Conservation (phyloP, 2,888 invertebrate species). For the Penaeus monodon region DNA sequence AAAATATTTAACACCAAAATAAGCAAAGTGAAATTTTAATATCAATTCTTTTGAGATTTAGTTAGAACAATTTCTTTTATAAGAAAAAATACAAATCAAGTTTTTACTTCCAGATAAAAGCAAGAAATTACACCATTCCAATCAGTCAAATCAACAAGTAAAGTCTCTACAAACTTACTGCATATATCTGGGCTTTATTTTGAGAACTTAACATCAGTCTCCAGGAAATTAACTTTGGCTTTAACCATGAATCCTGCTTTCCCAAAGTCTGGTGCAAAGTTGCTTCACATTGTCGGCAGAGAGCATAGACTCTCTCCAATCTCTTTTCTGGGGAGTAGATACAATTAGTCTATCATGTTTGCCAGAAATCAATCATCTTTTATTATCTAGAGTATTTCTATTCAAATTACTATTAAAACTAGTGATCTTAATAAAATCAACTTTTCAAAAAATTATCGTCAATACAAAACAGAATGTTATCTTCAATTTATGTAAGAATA, state of each 20-base stretch:
- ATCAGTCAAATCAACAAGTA: neutral
- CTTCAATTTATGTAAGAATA: too few species aligned
- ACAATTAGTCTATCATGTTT: neutral
- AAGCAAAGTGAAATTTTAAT: too few species aligned
- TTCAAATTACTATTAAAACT: too few species aligned
- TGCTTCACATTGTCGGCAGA: conserved; percentile 80
- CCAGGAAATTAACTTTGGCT: conserved; percentile 63
- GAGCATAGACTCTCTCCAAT: conserved; percentile 64
- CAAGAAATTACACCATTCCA: neutral
- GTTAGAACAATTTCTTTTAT: too few species aligned
- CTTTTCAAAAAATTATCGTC: too few species aligned
- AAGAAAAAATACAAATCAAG: too few species aligned
- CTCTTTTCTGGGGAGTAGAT: conserved; percentile 44
- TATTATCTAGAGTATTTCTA: too few species aligned
- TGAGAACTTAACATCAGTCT: conserved; percentile 49
- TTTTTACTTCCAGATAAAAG: too few species aligned
- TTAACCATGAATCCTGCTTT: conserved; percentile 79
- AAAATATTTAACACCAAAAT: too few species aligned
- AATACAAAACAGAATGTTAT: too few species aligned
- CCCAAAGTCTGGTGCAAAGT: conserved; percentile 77
- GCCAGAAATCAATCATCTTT: neutral
- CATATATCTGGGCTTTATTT: conserved; percentile 39
- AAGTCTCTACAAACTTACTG: conserved; percentile 9
- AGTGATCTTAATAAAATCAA: too few species aligned
- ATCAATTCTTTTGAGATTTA: too few species aligned